Evolutionary conservation across 2,888 invertebrate genomes (phyloP).

Genomic region (Erebia palarica): DNA sequence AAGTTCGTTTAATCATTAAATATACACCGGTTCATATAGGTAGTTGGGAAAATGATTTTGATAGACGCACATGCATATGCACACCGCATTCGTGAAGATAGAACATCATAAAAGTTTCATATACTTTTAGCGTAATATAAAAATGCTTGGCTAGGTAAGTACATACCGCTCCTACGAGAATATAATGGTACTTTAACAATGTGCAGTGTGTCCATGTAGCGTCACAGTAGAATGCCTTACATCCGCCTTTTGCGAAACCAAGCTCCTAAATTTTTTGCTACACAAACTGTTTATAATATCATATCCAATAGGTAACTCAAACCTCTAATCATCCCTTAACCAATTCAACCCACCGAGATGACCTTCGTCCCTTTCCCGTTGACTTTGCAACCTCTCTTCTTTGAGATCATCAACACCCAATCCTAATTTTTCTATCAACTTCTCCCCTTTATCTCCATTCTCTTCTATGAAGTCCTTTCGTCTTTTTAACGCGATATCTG

Average conservation of each 20-base stretch:
- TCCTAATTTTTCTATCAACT: slow-evolving; percentile 85
- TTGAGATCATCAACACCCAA: slow-evolving; percentile 85
- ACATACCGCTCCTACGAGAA: no score
- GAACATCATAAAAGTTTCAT: no score
- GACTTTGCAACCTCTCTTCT: slow-evolving; percentile 75
- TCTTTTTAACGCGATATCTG: slow-evolving; percentile 83
- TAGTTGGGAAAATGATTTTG: no score
- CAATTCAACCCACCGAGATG: slow-evolving; percentile 80
- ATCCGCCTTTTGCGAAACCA: neutral
- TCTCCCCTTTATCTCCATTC: slow-evolving; percentile 85
- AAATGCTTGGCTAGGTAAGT: no score
- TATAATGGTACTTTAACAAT: neutral
- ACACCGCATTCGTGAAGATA: no score
- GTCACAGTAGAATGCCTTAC: neutral
- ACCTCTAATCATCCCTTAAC: slow-evolving; percentile 20
- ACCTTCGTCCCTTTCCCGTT: slow-evolving; percentile 80
- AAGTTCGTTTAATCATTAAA: no score
- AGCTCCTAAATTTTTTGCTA: neutral
- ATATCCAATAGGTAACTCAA: neutral
- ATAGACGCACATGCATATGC: no score
- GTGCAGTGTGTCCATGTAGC: neutral
- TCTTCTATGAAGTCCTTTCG: slow-evolving; percentile 83
- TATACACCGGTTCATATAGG: no score
- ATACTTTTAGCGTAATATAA: no score
- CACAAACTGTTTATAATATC: neutral